Conservation (phyloP, 2,888 invertebrate species). For the Drosophila recens region DNA sequence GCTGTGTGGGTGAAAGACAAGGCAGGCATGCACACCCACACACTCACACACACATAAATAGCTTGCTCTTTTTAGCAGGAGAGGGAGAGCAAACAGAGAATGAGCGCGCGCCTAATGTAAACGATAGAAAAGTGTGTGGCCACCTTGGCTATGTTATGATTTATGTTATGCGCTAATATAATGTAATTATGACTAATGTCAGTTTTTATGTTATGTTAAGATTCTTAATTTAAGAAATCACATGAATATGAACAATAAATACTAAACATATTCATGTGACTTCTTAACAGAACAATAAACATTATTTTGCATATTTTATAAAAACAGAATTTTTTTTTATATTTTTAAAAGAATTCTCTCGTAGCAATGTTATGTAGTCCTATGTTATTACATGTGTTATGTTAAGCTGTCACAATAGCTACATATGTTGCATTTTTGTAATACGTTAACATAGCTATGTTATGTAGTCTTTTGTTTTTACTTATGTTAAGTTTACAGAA, state of each 20-base stretch:
- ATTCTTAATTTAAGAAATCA: too few relatives aligned
- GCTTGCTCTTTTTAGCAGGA: slow-evolving; percentile 9
- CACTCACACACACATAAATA: not conserved
- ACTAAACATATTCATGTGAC: too few relatives aligned
- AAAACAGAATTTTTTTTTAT: too few relatives aligned
- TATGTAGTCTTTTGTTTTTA: not conserved
- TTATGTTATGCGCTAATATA: slow-evolving; percentile 2
- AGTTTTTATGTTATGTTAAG: not conserved
- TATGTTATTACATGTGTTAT: not conserved
- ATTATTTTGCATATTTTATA: too few relatives aligned
- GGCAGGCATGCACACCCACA: slow-evolving; percentile 2
- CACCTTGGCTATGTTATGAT: slow-evolving; percentile 7
- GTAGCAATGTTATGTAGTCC: not conserved
- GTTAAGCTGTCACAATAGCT: not conserved
- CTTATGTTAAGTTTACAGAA: not conserved
- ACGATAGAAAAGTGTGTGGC: slow-evolving; percentile 15
- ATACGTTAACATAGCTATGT: not conserved
- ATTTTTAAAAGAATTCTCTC: too few relatives aligned
- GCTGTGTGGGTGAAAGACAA: slow-evolving; percentile 9
- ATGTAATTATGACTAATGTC: not conserved
- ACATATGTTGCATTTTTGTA: not conserved
- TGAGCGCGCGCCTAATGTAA: slow-evolving; percentile 33
- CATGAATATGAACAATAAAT: too few relatives aligned
- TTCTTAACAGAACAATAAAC: too few relatives aligned
- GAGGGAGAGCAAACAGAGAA: slow-evolving; percentile 17